Percentiles rank a stretch among this genome's conserved stretches.
These are phyloP conservation scores for Microcebus tavaratra DNA, from an alignment of 2,113 vertebrate genomes.

Conservation along the genomic window DNA sequence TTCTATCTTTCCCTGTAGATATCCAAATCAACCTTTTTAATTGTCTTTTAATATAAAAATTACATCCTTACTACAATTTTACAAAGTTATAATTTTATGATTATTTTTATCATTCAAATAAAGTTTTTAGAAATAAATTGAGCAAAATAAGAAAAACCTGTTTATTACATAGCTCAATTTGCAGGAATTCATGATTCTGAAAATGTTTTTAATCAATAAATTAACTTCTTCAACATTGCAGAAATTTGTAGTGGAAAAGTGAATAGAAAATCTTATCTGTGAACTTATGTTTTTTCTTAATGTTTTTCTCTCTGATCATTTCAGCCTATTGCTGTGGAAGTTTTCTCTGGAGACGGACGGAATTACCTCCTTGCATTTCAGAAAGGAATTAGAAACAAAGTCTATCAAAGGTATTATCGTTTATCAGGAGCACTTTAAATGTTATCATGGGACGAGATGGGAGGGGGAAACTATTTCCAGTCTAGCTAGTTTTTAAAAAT, in stretches of 20 bases:
- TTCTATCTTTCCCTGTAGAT: neutral
- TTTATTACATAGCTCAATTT: slow-evolving; percentile 31
- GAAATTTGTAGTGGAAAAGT: neutral
- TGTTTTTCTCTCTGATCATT: slow-evolving; percentile 22
- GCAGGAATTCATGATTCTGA: neutral
- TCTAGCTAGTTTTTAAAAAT: neutral
- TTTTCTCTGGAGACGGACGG: slow-evolving; percentile 98
- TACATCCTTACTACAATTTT: neutral
- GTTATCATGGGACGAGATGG: neutral
- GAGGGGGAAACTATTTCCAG: neutral
- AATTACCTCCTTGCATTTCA: slow-evolving; percentile 98
- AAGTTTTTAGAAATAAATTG: slow-evolving; percentile 12
- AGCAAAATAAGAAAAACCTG: neutral
- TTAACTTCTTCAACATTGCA: neutral
- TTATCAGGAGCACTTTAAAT: neutral
- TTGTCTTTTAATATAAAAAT: slow-evolving; percentile 28
- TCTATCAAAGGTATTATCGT: slow-evolving; percentile 94
- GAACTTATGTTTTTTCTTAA: neutral
- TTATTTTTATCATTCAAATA: neutral
- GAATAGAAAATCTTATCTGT: neutral
- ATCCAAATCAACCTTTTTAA: neutral
- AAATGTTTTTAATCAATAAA: neutral
- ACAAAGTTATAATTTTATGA: neutral
- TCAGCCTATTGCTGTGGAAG: slow-evolving; percentile 98
- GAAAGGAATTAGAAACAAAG: slow-evolving; percentile 98